Conservation (phyloP, 2,113 vertebrate species). For the Maccullochella peelii region DNA sequence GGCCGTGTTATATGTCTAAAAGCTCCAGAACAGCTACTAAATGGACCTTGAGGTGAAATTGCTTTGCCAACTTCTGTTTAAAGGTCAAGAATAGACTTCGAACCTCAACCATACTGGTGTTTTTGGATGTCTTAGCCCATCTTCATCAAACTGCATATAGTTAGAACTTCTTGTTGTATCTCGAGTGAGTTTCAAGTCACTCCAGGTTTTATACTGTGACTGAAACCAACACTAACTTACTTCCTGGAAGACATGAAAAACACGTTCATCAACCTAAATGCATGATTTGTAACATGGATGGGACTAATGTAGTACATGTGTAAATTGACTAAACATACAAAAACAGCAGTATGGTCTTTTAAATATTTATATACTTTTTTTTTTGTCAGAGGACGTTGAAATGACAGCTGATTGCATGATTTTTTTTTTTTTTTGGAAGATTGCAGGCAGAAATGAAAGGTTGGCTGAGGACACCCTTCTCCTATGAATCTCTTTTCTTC, state of each 20-base stretch:
- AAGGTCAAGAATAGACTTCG: neutral
- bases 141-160: neutral
- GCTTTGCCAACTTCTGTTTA: neutral
- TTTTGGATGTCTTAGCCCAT: neutral
- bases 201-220: neutral
- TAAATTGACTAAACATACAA: neutral
- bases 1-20: neutral
- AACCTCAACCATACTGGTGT: neutral
- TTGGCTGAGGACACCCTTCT: conserved; percentile 3
- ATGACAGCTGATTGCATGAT: neutral
- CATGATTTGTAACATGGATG: neutral
- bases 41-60: neutral
- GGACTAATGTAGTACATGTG: neutral
- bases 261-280: neutral
- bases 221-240: neutral
- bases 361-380: conserved; percentile 6
- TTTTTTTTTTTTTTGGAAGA: too few species aligned
- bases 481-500: conserved; percentile 5
- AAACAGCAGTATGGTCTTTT: conserved; percentile 7
- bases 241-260: neutral
- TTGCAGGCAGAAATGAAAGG: conserved; percentile 3
- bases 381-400: neutral
- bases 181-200: neutral
- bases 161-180: neutral
- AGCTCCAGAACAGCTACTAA: neutral